Evolutionary conservation across 2,113 vertebrate genomes (phyloP).

Genomic region (Gymnorhina tibicen): DNA sequence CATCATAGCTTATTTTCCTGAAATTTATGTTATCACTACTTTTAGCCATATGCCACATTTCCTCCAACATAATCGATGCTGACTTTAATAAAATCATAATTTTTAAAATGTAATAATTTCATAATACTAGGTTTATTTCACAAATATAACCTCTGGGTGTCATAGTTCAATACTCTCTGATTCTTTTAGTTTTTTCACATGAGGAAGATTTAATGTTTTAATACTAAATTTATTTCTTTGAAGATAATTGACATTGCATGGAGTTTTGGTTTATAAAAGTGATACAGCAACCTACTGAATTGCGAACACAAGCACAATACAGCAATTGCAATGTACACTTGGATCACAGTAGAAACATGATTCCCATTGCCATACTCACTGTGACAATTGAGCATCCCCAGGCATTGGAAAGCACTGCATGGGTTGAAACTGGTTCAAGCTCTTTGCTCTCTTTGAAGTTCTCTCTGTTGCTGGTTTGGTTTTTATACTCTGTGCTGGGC

Average conservation of each 20-base stretch:
- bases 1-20: background rate
- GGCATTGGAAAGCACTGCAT: background rate
- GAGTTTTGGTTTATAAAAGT: background rate
- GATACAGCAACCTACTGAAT: background rate
- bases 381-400: background rate
- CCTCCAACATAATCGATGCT: background rate
- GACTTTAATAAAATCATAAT: background rate
- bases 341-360: background rate
- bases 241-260: background rate
- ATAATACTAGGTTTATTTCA: background rate
- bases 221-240: background rate
- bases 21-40: background rate
- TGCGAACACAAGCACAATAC: background rate
- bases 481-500: background rate
- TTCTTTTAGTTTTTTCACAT: background rate
- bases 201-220: background rate
- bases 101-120: background rate
- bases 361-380: background rate
- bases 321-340: background rate
- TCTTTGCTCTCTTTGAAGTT: background rate
- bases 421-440: background rate
- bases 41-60: background rate
- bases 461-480: background rate
- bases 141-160: background rate
- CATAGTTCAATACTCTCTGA: background rate